Base-by-base conservation (phyloP, 1,140 invertebrate genomes). In the Telenomus remus region DNA sequence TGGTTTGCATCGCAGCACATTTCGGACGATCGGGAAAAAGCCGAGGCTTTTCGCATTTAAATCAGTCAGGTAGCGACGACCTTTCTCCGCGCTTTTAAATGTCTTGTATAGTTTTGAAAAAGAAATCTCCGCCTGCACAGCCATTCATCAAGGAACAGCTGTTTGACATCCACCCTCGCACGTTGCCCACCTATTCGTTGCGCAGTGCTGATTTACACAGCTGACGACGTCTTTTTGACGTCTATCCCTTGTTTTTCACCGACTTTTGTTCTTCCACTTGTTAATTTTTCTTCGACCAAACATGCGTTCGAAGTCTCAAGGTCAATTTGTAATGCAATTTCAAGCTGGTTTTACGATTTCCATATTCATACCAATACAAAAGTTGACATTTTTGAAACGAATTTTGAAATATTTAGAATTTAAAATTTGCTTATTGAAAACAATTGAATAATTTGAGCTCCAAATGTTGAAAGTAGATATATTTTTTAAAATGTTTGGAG, bases 111-210 rank as follows among this genome's bases (percentile, higher is more conserved):
- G 43, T 56, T 63, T 56, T 27, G 6, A 27, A 43, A 63, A 54
- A 49, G 47, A 68, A 63, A 48, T 19, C 51, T 44, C 46, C 33
- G 8, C 7, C 49, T 16, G 33, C 34, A n/a, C n/a, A n/a, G 15
- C 46, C 51, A 68, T 74, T 74, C 63, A 51, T 57, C 37, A 61
- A 59, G 50, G 55, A 57, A 70, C 73, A 70, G 73, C 60, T 76
- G 73, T 69, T 66, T 35, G 56, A 59, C 49, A 69, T 53, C 55
- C 64, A 64, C 72, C 64, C 59, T 69, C 64, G 49, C 59, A 43
- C 42, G 19, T 54, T 73, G 48, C 55, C n/a, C 55, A 49, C 48
- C 11, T 1, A 60, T 70, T 65, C 56, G 65, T 76, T 39, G 54
- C 66, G 46, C 51, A 16, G 19, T 1, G 34, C 33, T 12, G 49